phyloP scores from a whole-genome alignment of 2,113 vertebrate species.

The Bos javanicus region DNA sequence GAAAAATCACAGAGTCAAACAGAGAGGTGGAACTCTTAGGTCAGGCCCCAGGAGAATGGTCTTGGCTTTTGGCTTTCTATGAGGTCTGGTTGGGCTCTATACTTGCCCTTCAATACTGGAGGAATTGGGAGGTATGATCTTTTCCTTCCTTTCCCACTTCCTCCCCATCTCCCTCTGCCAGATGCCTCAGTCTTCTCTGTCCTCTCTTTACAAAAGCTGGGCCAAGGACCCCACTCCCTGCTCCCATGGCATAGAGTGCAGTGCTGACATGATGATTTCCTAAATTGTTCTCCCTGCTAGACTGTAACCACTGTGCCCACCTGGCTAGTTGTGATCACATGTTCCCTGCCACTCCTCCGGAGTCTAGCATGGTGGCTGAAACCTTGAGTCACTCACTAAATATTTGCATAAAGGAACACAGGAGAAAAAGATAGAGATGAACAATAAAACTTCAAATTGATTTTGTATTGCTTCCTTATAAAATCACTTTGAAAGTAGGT shows the following conservation, averaged over 20 bases:
- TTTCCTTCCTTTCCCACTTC: not conserved
- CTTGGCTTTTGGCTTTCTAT: not conserved
- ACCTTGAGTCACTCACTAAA: not conserved
- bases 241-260: not conserved
- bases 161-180: not conserved
- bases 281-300: not conserved
- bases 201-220: too few species aligned
- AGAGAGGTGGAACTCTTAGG: not conserved
- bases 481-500: not conserved
- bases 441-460: not conserved
- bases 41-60: not conserved
- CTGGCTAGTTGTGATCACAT: not conserved
- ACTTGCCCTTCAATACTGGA: not conserved
- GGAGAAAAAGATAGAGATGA: not conserved
- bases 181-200: not conserved
- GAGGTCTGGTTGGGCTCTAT: not conserved
- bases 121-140: not conserved
- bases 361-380: not conserved
- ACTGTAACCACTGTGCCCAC: not conserved
- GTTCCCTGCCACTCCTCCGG: not conserved
- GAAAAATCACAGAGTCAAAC: not conserved
- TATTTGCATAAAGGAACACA: not conserved
- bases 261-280: not conserved
- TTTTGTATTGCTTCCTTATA: not conserved
- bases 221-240: not conserved